A percentile compares a stretch with the other conserved stretches of the same genome.
Evolutionary conservation across 2,113 vertebrate species (phyloP).

Genomic region (Microcebus lehilahytsara): DNA sequence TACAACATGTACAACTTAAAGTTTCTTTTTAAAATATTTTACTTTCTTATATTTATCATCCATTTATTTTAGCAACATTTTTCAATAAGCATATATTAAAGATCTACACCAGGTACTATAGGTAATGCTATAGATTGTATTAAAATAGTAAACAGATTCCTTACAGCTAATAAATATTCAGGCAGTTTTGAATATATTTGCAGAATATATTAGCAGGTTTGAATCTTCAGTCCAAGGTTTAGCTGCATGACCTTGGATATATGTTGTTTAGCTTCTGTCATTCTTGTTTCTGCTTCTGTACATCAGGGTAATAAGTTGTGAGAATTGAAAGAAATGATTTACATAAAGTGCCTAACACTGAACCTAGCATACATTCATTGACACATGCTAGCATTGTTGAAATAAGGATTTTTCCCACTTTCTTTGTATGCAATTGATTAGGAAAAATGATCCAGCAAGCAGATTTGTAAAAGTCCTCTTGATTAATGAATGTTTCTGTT

Average conservation of each 20-base stretch:
- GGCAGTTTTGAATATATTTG: background rate
- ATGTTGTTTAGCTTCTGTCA: background rate
- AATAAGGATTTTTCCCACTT: background rate
- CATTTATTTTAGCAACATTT: conserved; percentile 9
- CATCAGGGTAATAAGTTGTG: background rate
- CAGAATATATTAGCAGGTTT: background rate
- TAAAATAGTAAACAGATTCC: background rate
- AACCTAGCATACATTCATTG: background rate
- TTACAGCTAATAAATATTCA: background rate
- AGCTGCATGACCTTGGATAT: background rate
- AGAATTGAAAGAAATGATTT: background rate
- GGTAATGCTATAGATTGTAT: background rate
- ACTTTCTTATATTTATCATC: background rate
- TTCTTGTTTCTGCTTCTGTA: background rate
- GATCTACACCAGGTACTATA: background rate
- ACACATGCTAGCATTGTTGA: background rate
- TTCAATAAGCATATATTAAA: background rate
- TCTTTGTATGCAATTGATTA: background rate
- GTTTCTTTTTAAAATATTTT: conserved; percentile 24
- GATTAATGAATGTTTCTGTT: conserved; percentile 33
- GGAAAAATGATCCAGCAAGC: conserved; percentile 7
- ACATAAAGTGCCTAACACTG: background rate
- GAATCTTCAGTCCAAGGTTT: background rate
- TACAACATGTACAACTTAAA: background rate
- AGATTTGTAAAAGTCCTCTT: conserved; percentile 3